Evolutionary conservation across 2,797 vertebrate genomes (phyloP).

Genomic region (Etheostoma nigrum): DNA sequence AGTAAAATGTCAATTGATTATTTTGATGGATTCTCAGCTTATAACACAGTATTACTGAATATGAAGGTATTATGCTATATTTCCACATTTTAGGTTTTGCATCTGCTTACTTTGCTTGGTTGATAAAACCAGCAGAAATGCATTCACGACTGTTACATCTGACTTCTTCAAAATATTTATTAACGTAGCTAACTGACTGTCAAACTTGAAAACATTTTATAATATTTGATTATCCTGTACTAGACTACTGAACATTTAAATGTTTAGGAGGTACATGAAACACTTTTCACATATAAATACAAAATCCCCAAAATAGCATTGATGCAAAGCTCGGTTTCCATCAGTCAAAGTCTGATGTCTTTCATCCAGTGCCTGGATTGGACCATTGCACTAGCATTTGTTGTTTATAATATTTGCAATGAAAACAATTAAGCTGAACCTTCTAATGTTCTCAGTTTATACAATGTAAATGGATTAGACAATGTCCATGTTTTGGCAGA

Average conservation of each 20-base stretch:
- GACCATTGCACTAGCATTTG: not conserved
- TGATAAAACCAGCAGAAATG: no score
- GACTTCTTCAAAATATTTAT: not conserved
- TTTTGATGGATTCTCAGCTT: conserved; percentile 1
- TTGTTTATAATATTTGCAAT: not conserved
- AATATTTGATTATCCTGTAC: not conserved
- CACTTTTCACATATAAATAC: no score
- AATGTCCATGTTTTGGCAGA: no score
- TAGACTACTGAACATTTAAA: not conserved
- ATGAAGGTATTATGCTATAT: not conserved
- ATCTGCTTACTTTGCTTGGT: not conserved
- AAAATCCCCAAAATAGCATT: no score
- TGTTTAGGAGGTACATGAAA: not conserved
- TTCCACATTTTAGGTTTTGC: not conserved
- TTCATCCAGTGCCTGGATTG: not conserved
- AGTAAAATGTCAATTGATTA: not conserved
- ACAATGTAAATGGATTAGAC: no score
- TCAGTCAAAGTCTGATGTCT: no score
- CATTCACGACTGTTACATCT: not conserved
- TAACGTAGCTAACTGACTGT: not conserved
- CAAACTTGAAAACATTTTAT: not conserved
- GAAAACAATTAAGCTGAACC: no score
- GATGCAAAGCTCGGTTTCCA: no score
- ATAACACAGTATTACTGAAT: not conserved
- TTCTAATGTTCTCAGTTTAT: no score